Evolutionary conservation across 2,113 vertebrate species (phyloP), one percentile per base, ranked within the genome.

Genomic region (Callorhinus ursinus): DNA sequence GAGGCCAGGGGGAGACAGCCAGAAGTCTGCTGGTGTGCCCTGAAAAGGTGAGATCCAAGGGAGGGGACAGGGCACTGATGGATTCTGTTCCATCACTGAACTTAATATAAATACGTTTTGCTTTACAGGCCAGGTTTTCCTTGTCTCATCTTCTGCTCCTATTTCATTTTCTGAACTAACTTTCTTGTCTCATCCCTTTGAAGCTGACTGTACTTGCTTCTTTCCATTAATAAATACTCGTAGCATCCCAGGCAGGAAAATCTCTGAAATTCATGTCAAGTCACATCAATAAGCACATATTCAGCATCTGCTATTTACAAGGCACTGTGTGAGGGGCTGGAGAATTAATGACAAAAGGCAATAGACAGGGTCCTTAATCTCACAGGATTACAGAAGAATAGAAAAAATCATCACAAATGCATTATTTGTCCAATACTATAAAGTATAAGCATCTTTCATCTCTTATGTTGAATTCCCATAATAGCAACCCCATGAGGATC

Each of bases 311-410:
- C 72, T 89, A 0, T 85, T 79, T 55, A 33, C 42, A 49, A 55
- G 26, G 69, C 46, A 28, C 7, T 13, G 39, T 65, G 63, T 31
- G 63, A 72, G 57, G 57, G 90, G 72, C 82, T 95, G 46, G 46
- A 59, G 59, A 53, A 28, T 77, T 90, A 59, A 53, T 36, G 26
- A 28, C 14, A 59, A 61, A 93, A 51, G 61, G 9, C 61, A 88
- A 55, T 28, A n/a, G 72, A 81, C 49, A 67, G 57, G 5, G n/a
- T 28, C 31, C 57, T 95, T 93, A 71, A 95, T 94, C 82, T 77
- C 39, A 10, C 1, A 69, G 42, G 57, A 77, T 74, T 63, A 46
- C 22, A 16, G 39, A 61, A 15, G 24, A 90, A 28, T 18, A 46
- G 31, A 39, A 42, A 53, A 26, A 74, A 42, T n/a, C 82, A 46